A percentile compares a stretch with the other conserved stretches of the same genome.
phyloP scores from a whole-genome alignment of 2,888 invertebrate species.

The Willowsia nigromaculata region DNA sequence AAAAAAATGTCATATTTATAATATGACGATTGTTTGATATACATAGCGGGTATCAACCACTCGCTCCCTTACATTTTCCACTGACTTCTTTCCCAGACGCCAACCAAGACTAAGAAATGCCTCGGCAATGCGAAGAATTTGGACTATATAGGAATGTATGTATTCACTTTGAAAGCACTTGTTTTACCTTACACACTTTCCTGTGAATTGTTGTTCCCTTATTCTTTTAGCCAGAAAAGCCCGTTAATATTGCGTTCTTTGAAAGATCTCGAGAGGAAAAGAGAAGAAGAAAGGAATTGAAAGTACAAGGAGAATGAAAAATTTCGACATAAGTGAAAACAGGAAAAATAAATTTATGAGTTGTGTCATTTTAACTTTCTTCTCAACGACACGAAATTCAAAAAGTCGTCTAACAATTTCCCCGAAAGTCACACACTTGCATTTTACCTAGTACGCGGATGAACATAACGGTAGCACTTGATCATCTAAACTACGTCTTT shows the following conservation, averaged over 20 bases:
- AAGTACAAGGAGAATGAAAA: not conserved
- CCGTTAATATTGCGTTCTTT: not conserved
- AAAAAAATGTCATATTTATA: not conserved
- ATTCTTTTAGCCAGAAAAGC: not conserved
- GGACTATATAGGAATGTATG: not conserved
- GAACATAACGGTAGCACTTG: not conserved
- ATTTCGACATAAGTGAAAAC: conserved; percentile 6
- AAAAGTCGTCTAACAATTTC: not conserved
- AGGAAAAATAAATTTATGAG: not conserved
- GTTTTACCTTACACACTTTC: not conserved
- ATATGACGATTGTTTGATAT: not conserved
- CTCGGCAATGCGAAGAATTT: not conserved
- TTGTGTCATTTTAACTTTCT: conserved; percentile 20
- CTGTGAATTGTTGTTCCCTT: not conserved
- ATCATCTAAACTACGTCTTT: too few species aligned
- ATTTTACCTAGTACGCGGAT: not conserved
- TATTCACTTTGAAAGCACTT: not conserved
- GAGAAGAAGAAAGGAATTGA: not conserved
- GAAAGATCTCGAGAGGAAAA: conserved; percentile 3
- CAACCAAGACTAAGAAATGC: not conserved
- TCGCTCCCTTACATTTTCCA: not conserved
- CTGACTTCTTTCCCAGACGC: not conserved
- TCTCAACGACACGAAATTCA: not conserved
- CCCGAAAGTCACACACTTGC: not conserved
- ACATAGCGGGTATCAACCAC: not conserved